phyloP scores from a whole-genome alignment of 2,888 invertebrate species.

The Bombylius discolor region DNA sequence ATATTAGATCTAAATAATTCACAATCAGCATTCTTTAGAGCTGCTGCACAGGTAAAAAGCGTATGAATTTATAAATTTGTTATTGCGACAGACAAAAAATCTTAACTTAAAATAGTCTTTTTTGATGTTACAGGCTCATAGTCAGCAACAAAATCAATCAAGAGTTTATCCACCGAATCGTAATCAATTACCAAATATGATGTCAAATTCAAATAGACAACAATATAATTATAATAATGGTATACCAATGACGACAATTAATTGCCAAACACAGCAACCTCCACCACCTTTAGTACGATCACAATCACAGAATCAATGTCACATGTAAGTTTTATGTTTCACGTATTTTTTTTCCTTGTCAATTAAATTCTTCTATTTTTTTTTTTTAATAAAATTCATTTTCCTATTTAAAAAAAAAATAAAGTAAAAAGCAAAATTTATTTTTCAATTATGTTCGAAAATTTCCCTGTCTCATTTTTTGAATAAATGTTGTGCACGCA shows the following conservation, averaged over 20 bases:
- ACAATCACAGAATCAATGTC: conserved; percentile 26
- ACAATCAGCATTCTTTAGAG: conserved; percentile 41
- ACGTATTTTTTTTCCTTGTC: too few species aligned
- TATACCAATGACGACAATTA: conserved; percentile 11
- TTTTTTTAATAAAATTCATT: neutral
- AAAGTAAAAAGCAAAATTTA: too few species aligned
- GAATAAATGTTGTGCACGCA: neutral
- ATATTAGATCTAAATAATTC: conserved; percentile 34
- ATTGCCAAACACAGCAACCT: conserved; percentile 10
- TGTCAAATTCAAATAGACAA: conserved; percentile 9
- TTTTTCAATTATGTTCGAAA: too few species aligned
- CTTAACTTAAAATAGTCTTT: too few species aligned
- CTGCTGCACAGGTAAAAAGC: conserved; percentile 16
- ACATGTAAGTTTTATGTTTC: conserved; percentile 9
- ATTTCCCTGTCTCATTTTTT: neutral
- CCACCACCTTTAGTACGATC: conserved; percentile 42
- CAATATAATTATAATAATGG: conserved; percentile 11
- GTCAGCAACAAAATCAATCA: conserved; percentile 11
- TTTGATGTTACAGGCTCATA: conserved; percentile 9
- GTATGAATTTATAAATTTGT: neutral
- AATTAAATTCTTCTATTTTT: neutral
- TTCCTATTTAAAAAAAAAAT: too few species aligned
- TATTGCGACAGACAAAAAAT: too few species aligned
- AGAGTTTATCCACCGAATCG: conserved; percentile 10
- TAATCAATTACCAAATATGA: conserved; percentile 13